A percentile compares a stretch with the other conserved stretches of the same genome.
phyloP scores from a whole-genome alignment of 2,113 vertebrate genomes.

The Mesitornis unicolor region DNA sequence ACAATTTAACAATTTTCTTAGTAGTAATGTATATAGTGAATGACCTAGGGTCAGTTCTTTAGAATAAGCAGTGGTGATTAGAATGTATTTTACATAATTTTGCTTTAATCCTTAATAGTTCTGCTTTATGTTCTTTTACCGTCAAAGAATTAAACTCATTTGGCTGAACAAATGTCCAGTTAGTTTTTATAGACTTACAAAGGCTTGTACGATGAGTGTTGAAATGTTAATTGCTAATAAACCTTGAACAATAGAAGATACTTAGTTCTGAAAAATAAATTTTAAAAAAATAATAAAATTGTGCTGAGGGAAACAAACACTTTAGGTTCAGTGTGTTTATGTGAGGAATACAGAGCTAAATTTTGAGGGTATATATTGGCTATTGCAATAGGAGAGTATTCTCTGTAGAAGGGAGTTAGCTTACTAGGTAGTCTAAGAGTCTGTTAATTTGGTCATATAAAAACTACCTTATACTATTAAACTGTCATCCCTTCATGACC shows the following conservation, averaged over 20 bases:
- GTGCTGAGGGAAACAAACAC: not conserved
- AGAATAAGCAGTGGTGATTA: not conserved
- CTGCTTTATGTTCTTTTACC: not conserved
- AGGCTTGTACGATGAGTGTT: not conserved
- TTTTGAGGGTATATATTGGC: not conserved
- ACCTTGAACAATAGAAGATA: not conserved
- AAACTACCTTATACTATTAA: not conserved
- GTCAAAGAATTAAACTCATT: not conserved
- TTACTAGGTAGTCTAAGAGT: not conserved
- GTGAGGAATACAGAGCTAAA: not conserved
- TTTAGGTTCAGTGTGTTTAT: not conserved
- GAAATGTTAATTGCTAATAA: not conserved
- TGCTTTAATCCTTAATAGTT: not conserved
- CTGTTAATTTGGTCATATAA: not conserved
- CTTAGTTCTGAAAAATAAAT: not conserved
- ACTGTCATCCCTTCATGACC: not conserved
- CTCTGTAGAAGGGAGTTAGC: not conserved
- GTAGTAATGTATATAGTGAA: not conserved
- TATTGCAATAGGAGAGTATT: fast-evolving
- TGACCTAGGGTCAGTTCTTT: not conserved
- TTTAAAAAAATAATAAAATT: not conserved
- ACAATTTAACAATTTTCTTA: not conserved
- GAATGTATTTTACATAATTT: conserved; percentile 13
- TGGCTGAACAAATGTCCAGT: not conserved
- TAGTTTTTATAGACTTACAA: not conserved